Base-by-base conservation (phyloP, 2,797 vertebrate species). In the Pseudochirops corinnae region DNA sequence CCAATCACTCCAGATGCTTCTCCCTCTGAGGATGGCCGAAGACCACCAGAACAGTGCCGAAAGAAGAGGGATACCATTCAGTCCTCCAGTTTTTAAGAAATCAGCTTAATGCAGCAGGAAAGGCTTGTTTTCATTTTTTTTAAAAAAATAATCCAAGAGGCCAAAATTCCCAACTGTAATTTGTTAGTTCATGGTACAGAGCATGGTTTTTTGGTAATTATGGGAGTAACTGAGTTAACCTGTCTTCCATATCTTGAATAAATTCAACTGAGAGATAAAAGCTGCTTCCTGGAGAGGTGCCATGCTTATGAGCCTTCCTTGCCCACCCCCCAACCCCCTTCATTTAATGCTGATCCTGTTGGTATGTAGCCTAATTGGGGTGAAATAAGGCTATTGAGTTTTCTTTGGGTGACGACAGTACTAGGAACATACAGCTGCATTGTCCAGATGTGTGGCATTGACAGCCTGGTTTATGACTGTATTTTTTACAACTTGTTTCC, bases 401-500 rank as follows among this genome's bases (percentile, higher is more conserved):
- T 98, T 98, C 98, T 96, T 94, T 58, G 97, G 98, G 98, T 96
- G 99, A 99, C 98, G 98, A 99, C 98, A 99, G 98, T 98, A 93
- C 98, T 94, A 1, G 98, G 98, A 99, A 98, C 98, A 98, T 98
- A 98, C 98, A 98, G 98, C 98, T 99, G 98, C 98, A 98, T 97
- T 98, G 98, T 98, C 98, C 99, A 99, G 98, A 99, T 99, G 99
- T 98, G 98, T 98, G 98, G 98, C 98, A 99, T 96, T 98, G 98
- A 99, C 98, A 98, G 98, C 97, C 98, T 98, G 97, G 98, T 99
- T 99, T 99, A 99, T 98, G 97, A 96, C 98, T 98, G 97, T 96
- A 96, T 98, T 99, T 99, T 98, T 99, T 99, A 99, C 98, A 99
- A 98, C 99, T 99, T 99, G 98, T 99, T 99, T 98, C 99, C 98